phyloP scores from a whole-genome alignment of 2,113 vertebrate genomes.

The Cyanoramphus novaezelandiae region DNA sequence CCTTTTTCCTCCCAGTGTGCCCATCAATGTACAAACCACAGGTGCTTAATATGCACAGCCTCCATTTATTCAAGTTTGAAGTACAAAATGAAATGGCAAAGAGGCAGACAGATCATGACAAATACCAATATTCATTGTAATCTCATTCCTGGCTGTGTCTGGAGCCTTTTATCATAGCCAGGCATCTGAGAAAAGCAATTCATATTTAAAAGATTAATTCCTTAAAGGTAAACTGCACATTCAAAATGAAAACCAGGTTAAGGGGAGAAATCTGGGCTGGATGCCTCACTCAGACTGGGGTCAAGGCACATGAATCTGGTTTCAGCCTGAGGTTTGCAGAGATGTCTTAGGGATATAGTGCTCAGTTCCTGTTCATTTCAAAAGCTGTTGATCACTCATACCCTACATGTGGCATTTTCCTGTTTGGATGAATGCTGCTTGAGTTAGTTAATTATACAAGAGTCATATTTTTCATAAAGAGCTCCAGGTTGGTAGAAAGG shows the following conservation, averaged over 20 bases:
- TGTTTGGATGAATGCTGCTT: neutral
- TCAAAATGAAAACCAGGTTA: conserved; percentile 30
- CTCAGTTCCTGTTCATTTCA: neutral
- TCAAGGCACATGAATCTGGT: neutral
- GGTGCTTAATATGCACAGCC: conserved; percentile 25
- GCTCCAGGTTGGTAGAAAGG: neutral
- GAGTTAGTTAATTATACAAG: neutral
- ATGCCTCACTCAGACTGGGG: neutral
- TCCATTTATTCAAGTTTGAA: conserved; percentile 17
- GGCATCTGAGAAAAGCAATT: conserved; percentile 71
- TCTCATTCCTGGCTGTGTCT: conserved; percentile 72
- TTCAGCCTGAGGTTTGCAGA: neutral
- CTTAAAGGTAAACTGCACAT: conserved; percentile 30
- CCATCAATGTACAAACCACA: neutral
- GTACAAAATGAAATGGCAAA: conserved; percentile 34
- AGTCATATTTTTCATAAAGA: neutral
- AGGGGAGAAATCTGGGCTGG: conserved; percentile 8
- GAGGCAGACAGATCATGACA: conserved; percentile 67
- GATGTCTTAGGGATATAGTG: neutral
- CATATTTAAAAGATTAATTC: conserved; percentile 66
- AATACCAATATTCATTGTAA: conserved; percentile 68
- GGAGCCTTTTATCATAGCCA: conserved; percentile 70
- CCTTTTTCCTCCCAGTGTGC: neutral
- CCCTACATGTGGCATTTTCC: neutral
- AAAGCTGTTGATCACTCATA: neutral